Evolutionary conservation across 2,797 vertebrate species (phyloP), one percentile per base, ranked within the genome.

Genomic region (Acanthis flammea): DNA sequence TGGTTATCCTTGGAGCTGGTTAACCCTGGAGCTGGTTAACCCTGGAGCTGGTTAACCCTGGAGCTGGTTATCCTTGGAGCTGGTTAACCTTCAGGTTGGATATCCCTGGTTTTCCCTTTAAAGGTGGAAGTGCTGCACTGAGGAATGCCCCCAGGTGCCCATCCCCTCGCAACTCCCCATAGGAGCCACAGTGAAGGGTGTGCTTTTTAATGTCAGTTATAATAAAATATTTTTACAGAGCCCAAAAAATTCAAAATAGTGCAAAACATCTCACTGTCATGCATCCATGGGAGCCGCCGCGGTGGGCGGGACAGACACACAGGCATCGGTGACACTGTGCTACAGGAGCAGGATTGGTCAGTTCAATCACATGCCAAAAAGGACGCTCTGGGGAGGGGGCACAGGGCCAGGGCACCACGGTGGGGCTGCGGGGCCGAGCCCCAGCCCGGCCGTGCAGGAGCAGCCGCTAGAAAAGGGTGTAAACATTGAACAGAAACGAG

Each of bases 151-250:
- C 3, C 7, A 17, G 18, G 22, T 31, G 9, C 37, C 61, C 22
- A 14, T 47, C 57, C 41, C 11, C 50, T 31, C 42, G 0, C 15
- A 3, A 8, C 1, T 35, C 14, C 35, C 23, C 66, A 19, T 37
- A 47, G 24, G 1, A 85, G 80, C 24, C 54, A 0, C 28, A 53
- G 44, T 7, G 68, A 88, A 80, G 89, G 94, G 79, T 95, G 95
- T 95, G 95, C 95, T 97, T 97, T 97, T 98, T 98, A 98, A 98
- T 97, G 95, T 97, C 96, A 95, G 96, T 97, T 97, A 96, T 98
- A 98, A 97, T 98, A 98, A 98, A 98, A 98, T 98, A 98, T 97
- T 98, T 98, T 97, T 98, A 98, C 97, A 98, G 97, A 98, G 98
- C 98, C 97, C 97, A 98, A 98, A 97, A 98, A 97, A 95, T 91